A percentile compares a stretch with the other conserved stretches of the same genome.
Evolutionary conservation across 2,888 invertebrate species (phyloP).

Genomic region (Apodemia hepburni): DNA sequence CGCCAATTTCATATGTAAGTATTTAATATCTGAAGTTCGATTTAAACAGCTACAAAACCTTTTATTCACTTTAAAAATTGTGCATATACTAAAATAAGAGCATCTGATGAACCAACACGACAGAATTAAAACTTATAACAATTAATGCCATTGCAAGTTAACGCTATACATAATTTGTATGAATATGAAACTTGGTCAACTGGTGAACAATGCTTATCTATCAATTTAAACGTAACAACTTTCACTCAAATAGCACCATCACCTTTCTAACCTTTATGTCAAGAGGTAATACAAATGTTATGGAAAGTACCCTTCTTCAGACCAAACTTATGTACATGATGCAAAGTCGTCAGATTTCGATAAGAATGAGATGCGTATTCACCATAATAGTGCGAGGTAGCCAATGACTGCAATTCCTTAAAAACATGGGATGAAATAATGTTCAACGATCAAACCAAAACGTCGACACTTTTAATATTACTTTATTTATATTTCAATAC

Average conservation of each 20-base stretch:
- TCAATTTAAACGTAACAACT: background rate
- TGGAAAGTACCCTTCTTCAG: background rate
- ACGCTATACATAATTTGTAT: no score
- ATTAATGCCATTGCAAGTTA: no score
- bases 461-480: slow-evolving; percentile 18
- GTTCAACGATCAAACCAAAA: slow-evolving; percentile 15
- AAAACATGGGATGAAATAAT: background rate
- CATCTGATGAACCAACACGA: no score
- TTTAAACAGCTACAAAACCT: background rate
- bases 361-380: background rate
- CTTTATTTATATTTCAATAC: slow-evolving; percentile 17
- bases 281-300: background rate
- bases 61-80: background rate
- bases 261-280: background rate
- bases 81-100: no score
- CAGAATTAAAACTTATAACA: no score
- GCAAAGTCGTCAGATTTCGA: background rate
- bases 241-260: background rate
- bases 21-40: background rate
- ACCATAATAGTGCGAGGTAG: background rate
- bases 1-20: background rate
- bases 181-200: background rate
- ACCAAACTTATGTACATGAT: background rate
- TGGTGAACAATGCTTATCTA: background rate
- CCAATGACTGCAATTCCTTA: no score